Percentiles rank a stretch among this genome's conserved stretches.
Conservation (phyloP, 2,797 vertebrate genomes). For the Periparus ater region DNA sequence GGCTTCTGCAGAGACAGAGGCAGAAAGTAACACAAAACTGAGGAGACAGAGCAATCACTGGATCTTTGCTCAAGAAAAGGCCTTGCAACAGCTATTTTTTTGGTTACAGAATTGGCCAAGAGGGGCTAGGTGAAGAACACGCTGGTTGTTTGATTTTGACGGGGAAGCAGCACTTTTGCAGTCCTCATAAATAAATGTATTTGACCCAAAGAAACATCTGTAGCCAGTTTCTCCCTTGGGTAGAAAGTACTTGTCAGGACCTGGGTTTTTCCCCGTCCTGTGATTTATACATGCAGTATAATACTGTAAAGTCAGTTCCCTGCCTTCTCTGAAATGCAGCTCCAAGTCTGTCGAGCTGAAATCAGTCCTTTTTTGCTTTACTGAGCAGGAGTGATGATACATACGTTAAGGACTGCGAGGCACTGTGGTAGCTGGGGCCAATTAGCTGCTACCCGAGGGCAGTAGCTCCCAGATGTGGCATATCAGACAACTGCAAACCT, state of each 20-base stretch:
- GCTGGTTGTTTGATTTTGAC: not conserved
- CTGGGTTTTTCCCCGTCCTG: not conserved
- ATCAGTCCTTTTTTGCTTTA: constrained; percentile 34
- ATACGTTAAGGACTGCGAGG: not conserved
- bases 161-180: not conserved
- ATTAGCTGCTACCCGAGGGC: constrained; percentile 42
- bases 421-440: constrained; percentile 27
- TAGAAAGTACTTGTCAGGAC: not conserved
- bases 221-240: not conserved
- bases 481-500: constrained; percentile 21
- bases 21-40: not conserved
- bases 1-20: not conserved
- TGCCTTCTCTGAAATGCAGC: not conserved
- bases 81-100: not conserved
- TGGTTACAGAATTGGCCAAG: not conserved
- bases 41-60: not conserved
- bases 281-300: not conserved
- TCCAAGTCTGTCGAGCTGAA: not conserved
- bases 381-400: constrained; percentile 4
- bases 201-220: not conserved
- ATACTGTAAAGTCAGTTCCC: not conserved
- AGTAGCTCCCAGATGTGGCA: constrained; percentile 39
- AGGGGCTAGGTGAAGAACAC: not conserved
- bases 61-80: not conserved
- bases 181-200: not conserved